Evolutionary conservation across 2,797 vertebrate species (phyloP).

Genomic region (Triplophysa yarkandensis): DNA sequence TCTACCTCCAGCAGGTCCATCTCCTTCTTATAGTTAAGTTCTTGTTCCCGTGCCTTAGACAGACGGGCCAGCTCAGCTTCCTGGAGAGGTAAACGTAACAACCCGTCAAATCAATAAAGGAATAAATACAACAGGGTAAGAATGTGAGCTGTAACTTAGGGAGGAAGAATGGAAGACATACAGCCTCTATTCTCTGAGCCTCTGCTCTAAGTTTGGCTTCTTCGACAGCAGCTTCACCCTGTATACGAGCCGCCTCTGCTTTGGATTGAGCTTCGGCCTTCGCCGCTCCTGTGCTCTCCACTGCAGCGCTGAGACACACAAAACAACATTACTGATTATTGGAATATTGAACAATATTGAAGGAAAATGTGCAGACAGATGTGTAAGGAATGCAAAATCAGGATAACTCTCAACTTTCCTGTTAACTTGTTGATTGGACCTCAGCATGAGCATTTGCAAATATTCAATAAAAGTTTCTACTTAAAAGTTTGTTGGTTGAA

Average conservation of each 20-base stretch:
- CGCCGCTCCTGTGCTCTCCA: slow-evolving; percentile 88
- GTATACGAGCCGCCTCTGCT: slow-evolving; percentile 84
- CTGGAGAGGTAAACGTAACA: slow-evolving; percentile 59
- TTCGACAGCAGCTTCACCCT: slow-evolving; percentile 84
- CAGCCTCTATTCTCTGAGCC: slow-evolving; percentile 85
- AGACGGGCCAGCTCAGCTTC: slow-evolving; percentile 83
- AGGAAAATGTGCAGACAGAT: neutral
- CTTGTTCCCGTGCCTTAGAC: slow-evolving; percentile 78
- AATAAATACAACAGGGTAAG: neutral
- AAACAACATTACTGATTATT: neutral
- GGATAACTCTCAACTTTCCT: neutral
- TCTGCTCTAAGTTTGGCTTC: slow-evolving; percentile 87
- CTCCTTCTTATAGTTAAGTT: slow-evolving; percentile 77
- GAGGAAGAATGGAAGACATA: slow-evolving; percentile 58
- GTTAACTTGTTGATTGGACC: neutral
- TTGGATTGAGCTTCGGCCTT: slow-evolving; percentile 87
- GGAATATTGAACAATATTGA: neutral
- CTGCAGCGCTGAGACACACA: slow-evolving; percentile 73
- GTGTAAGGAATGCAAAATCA: neutral
- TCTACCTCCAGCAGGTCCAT: slow-evolving; percentile 78
- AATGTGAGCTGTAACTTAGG: neutral
- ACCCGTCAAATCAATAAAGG: neutral
- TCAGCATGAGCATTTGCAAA: too few species aligned
- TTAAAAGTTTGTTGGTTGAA: too few species aligned
- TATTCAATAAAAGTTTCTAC: too few species aligned